These are phyloP conservation scores for Dicyrtoma fusca DNA, from an alignment of 2,888 invertebrate species.

Conservation along the genomic window DNA sequence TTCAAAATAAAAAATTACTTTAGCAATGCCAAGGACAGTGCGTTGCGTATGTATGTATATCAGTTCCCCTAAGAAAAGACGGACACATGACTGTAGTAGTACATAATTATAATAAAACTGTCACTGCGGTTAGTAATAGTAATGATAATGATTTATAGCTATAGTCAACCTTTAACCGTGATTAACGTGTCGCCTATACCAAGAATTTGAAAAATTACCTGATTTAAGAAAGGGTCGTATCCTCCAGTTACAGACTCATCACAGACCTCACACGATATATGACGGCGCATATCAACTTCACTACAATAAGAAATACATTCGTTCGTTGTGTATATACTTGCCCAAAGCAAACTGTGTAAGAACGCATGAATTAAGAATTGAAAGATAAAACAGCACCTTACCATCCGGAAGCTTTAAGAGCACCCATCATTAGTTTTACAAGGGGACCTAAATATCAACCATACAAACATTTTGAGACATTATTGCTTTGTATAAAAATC, in stretches of 20 bases:
- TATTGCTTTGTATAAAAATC: no score
- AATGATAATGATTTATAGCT: no score
- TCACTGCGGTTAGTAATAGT: no score
- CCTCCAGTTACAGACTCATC: conserved; percentile 83
- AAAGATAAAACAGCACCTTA: conserved; percentile 60
- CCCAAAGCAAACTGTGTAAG: conserved; percentile 5
- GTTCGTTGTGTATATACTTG: neutral
- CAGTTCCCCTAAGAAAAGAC: no score
- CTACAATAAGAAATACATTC: no score
- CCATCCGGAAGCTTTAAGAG: conserved; percentile 80
- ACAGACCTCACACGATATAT: conserved; percentile 91
- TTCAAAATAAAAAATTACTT: conserved; percentile 29
- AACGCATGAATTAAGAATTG: conserved; percentile 21
- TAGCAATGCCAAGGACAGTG: no score
- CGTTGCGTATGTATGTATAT: no score
- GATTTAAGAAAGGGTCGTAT: conserved; percentile 82
- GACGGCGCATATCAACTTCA: conserved; percentile 79
- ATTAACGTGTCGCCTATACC: no score
- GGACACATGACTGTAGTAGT: no score
- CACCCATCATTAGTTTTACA: conserved; percentile 82
- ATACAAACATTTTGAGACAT: no score
- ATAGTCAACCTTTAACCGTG: no score
- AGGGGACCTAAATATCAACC: conserved; percentile 74
- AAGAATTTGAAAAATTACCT: conserved; percentile 65
- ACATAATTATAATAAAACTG: no score